Evolutionary conservation across 2,797 vertebrate species (phyloP).

Genomic region (Coluber constrictor): DNA sequence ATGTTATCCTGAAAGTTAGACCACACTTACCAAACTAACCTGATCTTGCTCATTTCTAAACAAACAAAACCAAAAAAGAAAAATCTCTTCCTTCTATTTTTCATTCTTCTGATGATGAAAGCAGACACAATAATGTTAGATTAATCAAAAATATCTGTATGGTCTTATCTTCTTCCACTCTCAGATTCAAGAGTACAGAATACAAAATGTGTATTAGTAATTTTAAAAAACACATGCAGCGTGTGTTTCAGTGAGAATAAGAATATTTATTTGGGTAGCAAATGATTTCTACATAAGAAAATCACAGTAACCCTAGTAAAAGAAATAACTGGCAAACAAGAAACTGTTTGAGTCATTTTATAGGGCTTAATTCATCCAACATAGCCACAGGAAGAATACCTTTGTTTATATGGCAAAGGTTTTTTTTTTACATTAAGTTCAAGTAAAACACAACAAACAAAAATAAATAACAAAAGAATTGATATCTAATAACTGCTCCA

Average conservation of each 20-base stretch:
- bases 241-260: neutral
- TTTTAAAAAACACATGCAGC: neutral
- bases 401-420: neutral
- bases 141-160: neutral
- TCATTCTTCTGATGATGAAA: neutral
- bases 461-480: neutral
- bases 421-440: neutral
- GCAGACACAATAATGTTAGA: neutral
- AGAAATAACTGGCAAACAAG: neutral
- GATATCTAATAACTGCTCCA: neutral
- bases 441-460: neutral
- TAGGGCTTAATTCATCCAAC: neutral
- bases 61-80: neutral
- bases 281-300: neutral
- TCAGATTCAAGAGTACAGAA: neutral
- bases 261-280: neutral
- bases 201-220: neutral
- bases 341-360: neutral
- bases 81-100: neutral
- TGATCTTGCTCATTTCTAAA: neutral
- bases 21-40: neutral
- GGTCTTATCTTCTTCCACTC: neutral
- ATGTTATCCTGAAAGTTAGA: constrained; percentile 23
- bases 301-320: neutral
- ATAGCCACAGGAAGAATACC: neutral